phyloP scores from a whole-genome alignment of 2,113 vertebrate species.

The Dendrocopos noguchii region DNA sequence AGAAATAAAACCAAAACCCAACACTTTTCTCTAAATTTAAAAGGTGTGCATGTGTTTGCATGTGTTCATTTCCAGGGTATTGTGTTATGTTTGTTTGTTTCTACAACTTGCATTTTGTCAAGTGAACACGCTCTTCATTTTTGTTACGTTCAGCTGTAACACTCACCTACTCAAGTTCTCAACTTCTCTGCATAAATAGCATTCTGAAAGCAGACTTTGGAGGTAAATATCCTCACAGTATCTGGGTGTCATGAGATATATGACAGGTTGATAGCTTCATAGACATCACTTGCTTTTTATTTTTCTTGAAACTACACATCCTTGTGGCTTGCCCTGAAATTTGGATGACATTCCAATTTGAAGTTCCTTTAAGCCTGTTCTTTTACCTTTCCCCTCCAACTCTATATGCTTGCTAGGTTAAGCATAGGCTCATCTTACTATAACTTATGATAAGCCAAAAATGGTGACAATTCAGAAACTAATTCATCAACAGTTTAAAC shows the following conservation, averaged over 20 bases:
- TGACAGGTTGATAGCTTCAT: neutral
- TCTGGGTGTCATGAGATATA: neutral
- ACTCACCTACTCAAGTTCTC: constrained; percentile 21
- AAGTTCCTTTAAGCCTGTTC: neutral
- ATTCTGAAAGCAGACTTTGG: neutral
- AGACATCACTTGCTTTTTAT: neutral
- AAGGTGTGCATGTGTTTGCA: neutral
- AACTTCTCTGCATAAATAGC: neutral
- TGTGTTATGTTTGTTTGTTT: neutral
- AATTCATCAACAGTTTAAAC: neutral
- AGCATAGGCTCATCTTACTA: neutral
- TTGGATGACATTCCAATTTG: neutral
- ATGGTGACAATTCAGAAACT: neutral
- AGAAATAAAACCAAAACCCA: neutral
- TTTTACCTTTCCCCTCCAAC: neutral
- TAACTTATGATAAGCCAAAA: neutral
- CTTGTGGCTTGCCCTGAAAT: neutral
- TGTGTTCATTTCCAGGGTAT: neutral
- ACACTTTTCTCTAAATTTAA: neutral
- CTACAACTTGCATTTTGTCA: neutral
- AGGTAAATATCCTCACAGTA: neutral
- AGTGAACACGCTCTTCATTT: neutral
- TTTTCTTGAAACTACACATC: neutral
- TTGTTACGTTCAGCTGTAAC: neutral
- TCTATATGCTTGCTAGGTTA: neutral